These are phyloP conservation scores for Plecotus auritus DNA, from an alignment of 2,113 vertebrate species.

Conservation along the genomic window DNA sequence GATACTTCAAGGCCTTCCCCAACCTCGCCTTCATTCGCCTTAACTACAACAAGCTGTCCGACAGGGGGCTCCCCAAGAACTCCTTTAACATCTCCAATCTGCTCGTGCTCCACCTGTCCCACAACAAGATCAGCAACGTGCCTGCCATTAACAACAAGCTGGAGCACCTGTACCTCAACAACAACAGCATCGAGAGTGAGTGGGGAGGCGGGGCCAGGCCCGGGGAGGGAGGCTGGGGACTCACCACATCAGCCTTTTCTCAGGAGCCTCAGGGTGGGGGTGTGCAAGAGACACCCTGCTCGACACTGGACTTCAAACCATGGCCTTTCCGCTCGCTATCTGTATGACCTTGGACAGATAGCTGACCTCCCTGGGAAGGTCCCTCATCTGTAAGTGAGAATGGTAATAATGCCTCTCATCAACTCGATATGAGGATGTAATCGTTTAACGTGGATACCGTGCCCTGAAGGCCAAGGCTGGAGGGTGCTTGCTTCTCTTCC, in stretches of 20 bases:
- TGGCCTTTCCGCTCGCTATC: not conserved
- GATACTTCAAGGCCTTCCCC: conserved; percentile 90
- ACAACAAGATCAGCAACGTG: conserved; percentile 92
- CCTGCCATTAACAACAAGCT: conserved; percentile 89
- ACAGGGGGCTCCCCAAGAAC: conserved; percentile 90
- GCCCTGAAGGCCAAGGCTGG: not conserved
- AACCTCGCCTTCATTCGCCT: conserved; percentile 93
- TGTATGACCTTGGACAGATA: not conserved
- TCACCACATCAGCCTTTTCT: not conserved
- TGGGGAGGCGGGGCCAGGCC: fast-evolving
- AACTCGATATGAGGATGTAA: not conserved
- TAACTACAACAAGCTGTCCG: conserved; percentile 94
- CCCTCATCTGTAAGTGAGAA: not conserved
- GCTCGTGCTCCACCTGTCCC: conserved; percentile 93
- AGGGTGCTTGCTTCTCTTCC: not conserved
- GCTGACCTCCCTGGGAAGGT: not conserved
- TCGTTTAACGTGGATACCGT: not conserved
- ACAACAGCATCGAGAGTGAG: conserved; percentile 96
- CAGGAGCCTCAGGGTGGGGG: not conserved
- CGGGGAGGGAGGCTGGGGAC: fast-evolving
- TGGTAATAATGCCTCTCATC: not conserved
- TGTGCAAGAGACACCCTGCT: not conserved
- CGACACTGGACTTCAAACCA: not conserved
- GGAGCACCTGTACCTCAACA: conserved; percentile 96
- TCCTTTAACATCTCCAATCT: conserved; percentile 94